phyloP scores from a whole-genome alignment of 2,888 invertebrate genomes.

The Acanthopleura granulata region DNA sequence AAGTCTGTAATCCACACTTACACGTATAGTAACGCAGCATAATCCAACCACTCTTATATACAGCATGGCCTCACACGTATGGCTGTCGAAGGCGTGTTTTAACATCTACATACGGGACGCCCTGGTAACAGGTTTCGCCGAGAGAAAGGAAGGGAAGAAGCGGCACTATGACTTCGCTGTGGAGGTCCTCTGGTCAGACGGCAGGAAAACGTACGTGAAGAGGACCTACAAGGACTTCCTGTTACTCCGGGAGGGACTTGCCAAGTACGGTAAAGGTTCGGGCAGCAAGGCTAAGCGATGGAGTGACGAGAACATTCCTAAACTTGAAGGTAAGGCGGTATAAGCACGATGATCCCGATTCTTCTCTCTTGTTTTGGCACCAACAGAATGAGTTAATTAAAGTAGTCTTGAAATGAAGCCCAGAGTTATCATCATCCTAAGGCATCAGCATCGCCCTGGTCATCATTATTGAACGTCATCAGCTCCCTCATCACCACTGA shows the following conservation, averaged over 20 bases:
- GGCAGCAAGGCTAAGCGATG: not conserved
- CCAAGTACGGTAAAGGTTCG: not conserved
- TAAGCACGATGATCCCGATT: not conserved
- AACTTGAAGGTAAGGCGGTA: not conserved
- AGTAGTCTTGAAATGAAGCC: no score
- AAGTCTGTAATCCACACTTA: no score
- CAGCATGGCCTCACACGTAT: slow-evolving; percentile 32
- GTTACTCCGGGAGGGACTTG: slow-evolving; percentile 15
- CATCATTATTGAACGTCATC: no score
- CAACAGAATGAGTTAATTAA: no score
- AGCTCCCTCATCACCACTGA: no score
- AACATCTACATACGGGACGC: slow-evolving; percentile 37
- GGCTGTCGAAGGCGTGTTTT: slow-evolving; percentile 26
- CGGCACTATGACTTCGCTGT: slow-evolving; percentile 42
- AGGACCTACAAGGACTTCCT: slow-evolving; percentile 40
- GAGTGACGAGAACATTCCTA: slow-evolving; percentile 5
- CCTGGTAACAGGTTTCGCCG: slow-evolving; percentile 40
- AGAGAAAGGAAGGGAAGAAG: slow-evolving; percentile 35
- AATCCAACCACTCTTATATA: no score
- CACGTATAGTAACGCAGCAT: no score
- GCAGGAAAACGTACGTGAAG: slow-evolving; percentile 38
- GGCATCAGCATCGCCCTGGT: no score
- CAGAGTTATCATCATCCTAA: no score
- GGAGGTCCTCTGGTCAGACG: slow-evolving; percentile 45
- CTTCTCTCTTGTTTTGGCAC: no score